These are phyloP conservation scores for Myotis davidii DNA, from an alignment of 2,113 vertebrate species.

Conservation along the genomic window DNA sequence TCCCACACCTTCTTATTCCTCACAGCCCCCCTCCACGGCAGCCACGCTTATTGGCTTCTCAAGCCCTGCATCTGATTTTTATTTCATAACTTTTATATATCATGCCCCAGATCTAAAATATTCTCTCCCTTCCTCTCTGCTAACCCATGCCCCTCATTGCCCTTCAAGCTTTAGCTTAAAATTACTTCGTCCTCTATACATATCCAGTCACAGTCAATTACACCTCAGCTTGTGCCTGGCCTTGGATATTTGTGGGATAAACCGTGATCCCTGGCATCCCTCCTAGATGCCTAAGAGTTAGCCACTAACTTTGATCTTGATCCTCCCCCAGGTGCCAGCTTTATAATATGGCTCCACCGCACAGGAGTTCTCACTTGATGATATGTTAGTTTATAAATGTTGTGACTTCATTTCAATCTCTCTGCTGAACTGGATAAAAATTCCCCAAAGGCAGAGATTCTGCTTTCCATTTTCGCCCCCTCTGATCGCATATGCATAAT, in stretches of 20 bases:
- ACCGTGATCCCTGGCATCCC: background rate
- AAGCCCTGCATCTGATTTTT: background rate
- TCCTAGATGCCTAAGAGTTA: background rate
- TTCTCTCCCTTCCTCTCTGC: background rate
- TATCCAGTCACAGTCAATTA: background rate
- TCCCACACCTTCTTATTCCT: background rate
- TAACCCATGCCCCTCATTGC: background rate
- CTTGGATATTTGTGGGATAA: background rate
- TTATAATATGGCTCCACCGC: background rate
- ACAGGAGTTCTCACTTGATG: conserved; percentile 22
- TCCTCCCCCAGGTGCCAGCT: background rate
- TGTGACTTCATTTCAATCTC: conserved; percentile 69
- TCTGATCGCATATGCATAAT: conserved; percentile 37
- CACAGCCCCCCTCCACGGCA: background rate
- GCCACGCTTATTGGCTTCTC: background rate
- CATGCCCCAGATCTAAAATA: background rate
- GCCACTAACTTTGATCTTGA: background rate
- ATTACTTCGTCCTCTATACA: background rate
- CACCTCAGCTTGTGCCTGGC: background rate
- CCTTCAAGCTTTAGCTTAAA: conserved; percentile 8
- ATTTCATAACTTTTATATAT: background rate
- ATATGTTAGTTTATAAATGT: conserved; percentile 62
- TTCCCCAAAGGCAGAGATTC: conserved; percentile 41
- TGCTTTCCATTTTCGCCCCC: background rate
- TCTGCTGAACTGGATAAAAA: conserved; percentile 43